A percentile compares a stretch with the other conserved stretches of the same genome.
Conservation (phyloP, 2,888 invertebrate genomes). For the Pachymerium ferrugineum region DNA sequence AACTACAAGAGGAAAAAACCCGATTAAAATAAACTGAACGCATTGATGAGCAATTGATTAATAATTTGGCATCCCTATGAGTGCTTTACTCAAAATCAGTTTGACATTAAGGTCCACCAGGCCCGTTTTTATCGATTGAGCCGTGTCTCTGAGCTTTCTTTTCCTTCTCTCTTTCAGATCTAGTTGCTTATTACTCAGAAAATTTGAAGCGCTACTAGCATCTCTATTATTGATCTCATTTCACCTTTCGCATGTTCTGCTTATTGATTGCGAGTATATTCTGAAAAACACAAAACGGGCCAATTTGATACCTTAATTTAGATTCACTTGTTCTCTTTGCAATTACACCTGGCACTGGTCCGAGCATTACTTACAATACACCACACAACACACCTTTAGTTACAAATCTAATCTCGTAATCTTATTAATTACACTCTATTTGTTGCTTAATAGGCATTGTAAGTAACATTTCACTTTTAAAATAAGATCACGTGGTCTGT, state of each 20-base stretch:
- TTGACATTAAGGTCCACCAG: background rate
- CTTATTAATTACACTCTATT: too few relatives aligned
- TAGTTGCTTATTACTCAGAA: background rate
- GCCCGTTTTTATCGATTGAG: background rate
- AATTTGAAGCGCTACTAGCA: constrained; percentile 17
- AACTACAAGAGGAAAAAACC: background rate
- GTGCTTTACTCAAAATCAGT: background rate
- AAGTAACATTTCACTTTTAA: too few relatives aligned
- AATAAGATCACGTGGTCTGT: too few relatives aligned
- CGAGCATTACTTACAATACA: background rate
- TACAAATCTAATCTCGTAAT: too few relatives aligned
- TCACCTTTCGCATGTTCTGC: constrained; percentile 12
- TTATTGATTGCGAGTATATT: background rate
- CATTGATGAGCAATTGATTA: background rate
- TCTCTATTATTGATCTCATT: constrained; percentile 5
- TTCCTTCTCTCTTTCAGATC: background rate
- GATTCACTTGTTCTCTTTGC: background rate
- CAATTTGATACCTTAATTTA: constrained; percentile 15
- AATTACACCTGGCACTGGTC: background rate
- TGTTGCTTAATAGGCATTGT: too few relatives aligned
- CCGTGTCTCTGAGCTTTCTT: background rate
- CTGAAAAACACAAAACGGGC: background rate
- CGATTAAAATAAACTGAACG: background rate
- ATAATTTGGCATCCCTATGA: background rate
- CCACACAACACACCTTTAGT: background rate